A percentile compares a stretch with the other conserved stretches of the same genome.
phyloP scores from a whole-genome alignment of 2,797 vertebrate species.

The Echiichthys vipera region DNA sequence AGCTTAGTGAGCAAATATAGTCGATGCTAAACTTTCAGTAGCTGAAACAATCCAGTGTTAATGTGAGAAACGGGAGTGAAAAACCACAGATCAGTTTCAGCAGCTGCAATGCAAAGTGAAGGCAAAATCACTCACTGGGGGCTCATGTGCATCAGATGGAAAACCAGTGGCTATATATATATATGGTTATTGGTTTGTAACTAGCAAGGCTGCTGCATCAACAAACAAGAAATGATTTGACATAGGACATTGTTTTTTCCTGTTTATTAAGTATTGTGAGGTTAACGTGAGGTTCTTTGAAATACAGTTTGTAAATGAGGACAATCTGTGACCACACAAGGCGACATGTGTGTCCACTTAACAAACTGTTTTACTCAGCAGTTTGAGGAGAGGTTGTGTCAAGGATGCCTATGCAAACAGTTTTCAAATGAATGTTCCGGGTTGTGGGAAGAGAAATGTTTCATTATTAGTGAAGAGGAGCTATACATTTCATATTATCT shows the following conservation, averaged over 20 bases:
- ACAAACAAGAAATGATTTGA: slow-evolving; percentile 1
- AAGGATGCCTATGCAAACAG: slow-evolving; percentile 1
- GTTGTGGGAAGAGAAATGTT: slow-evolving; percentile 1
- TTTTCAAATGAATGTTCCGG: not conserved
- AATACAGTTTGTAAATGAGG: not conserved
- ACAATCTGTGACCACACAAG: slow-evolving; percentile 1
- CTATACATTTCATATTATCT: not conserved
- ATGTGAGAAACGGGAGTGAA: slow-evolving; percentile 34
- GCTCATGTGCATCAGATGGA: not conserved
- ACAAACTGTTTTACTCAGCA: slow-evolving; percentile 23
- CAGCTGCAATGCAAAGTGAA: slow-evolving; percentile 11
- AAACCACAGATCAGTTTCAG: slow-evolving; percentile 2
- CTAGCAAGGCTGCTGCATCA: not conserved
- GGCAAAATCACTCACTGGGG: not conserved
- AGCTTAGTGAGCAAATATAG: not conserved
- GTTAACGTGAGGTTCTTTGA: not conserved
- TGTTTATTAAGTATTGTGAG: not conserved
- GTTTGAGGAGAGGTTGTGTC: slow-evolving; percentile 20
- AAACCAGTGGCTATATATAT: not conserved
- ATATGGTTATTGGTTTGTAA: not conserved
- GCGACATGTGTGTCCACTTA: slow-evolving; percentile 31
- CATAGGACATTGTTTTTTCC: not conserved
- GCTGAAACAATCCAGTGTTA: not conserved
- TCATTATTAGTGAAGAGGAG: not conserved
- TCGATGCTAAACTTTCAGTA: not conserved